phyloP scores from a whole-genome alignment of 2,113 vertebrate species.

The Campylomormyrus numenius region DNA sequence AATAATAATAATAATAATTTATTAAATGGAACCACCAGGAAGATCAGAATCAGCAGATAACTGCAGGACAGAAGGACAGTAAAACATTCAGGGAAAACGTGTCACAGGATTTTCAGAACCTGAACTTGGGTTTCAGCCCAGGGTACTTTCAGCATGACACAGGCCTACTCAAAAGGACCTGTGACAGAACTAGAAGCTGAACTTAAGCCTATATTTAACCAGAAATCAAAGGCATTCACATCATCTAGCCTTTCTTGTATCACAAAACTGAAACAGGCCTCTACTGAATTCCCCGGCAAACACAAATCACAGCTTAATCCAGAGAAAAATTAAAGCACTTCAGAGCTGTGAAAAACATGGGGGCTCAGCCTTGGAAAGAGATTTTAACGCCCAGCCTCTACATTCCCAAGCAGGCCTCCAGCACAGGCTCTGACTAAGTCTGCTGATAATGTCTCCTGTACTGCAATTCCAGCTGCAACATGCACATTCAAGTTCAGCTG shows the following conservation, averaged over 20 bases:
- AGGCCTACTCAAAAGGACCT: background rate
- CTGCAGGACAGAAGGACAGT: background rate
- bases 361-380: background rate
- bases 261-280: background rate
- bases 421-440: background rate
- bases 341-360: background rate
- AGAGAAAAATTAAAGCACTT: background rate
- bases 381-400: background rate
- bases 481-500: background rate
- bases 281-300: background rate
- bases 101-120: background rate
- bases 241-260: background rate
- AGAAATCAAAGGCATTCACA: background rate
- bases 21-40: background rate
- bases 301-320: background rate
- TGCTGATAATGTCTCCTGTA: background rate
- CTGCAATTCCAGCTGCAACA: background rate
- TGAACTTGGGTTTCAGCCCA: background rate
- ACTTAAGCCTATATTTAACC: background rate
- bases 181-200: background rate
- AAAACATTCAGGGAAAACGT: background rate
- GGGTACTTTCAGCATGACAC: background rate
- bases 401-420: background rate
- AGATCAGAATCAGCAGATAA: background rate
- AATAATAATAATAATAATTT: background rate